Evolutionary conservation across 2,888 invertebrate genomes (phyloP).

Genomic region (Ischnus inquisitorius): DNA sequence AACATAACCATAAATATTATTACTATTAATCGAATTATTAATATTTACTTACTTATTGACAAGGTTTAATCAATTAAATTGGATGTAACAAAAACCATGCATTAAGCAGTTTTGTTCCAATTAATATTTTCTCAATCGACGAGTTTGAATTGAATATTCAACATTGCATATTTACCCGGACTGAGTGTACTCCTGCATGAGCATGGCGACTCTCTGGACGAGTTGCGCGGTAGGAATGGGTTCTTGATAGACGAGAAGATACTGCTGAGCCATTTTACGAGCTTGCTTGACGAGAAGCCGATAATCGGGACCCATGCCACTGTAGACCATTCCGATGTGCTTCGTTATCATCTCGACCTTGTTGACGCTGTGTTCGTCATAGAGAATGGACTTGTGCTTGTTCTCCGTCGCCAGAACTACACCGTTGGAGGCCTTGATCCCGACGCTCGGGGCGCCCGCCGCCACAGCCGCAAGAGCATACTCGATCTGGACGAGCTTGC

Average conservation of each 20-base stretch:
- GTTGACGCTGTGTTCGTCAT: conserved; percentile 98
- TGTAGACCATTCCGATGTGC: conserved; percentile 99
- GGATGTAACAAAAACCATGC: too few relatives aligned
- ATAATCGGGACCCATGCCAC: conserved; percentile 97
- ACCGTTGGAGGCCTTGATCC: conserved; percentile 99
- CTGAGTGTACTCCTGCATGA: conserved; percentile 99
- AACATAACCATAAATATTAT: too few relatives aligned
- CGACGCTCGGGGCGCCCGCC: conserved; percentile 99
- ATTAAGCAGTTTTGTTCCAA: too few relatives aligned
- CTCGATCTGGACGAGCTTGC: conserved; percentile 99
- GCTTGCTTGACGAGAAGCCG: conserved; percentile 96
- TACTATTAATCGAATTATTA: too few relatives aligned
- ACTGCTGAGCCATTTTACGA: conserved; percentile 98
- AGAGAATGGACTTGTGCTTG: conserved; percentile 98
- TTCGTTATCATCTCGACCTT: conserved; percentile 98
- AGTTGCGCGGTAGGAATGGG: conserved; percentile 98
- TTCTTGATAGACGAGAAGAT: conserved; percentile 96
- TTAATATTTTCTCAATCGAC: too few relatives aligned
- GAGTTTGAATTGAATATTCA: too few relatives aligned
- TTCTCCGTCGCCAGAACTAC: conserved; percentile 99
- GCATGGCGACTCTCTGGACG: conserved; percentile 97
- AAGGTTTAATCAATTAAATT: too few relatives aligned
- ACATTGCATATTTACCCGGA: conserved; percentile 90
- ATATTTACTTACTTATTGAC: too few relatives aligned
- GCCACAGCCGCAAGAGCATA: conserved; percentile 99